Conservation (phyloP, 2,888 invertebrate genomes). For the Lordiphosa andalusiaca region DNA sequence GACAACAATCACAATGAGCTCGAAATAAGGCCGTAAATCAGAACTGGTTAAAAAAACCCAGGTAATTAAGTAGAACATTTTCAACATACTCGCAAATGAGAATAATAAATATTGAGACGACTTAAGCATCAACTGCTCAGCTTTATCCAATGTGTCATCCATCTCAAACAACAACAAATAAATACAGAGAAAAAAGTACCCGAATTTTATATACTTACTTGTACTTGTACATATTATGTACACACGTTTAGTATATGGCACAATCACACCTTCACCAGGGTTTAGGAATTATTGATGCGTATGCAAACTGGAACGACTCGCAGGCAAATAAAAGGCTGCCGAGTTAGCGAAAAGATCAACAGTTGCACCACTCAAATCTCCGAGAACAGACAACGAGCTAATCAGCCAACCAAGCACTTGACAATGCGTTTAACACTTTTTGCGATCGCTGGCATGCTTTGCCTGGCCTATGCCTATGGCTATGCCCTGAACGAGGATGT, state of each 20-base stretch:
- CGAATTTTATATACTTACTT: no score
- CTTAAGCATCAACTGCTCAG: no score
- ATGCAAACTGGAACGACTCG: conserved; percentile 34
- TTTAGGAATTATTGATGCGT: conserved; percentile 29
- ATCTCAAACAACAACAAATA: no score
- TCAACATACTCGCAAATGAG: no score
- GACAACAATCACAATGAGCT: no score
- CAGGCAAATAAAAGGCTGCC: conserved; percentile 40
- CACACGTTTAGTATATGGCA: background rate
- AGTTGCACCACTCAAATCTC: conserved; percentile 37
- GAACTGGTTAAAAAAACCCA: no score
- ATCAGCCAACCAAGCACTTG: background rate
- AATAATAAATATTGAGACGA: no score
- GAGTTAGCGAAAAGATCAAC: conserved; percentile 9
- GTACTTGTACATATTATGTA: background rate
- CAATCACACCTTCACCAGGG: background rate
- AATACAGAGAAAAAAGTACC: no score
- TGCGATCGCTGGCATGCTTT: conserved; percentile 34
- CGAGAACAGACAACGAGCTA: background rate
- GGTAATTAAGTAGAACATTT: no score
- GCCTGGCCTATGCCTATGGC: conserved; percentile 27
- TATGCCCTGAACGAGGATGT: conserved; percentile 20
- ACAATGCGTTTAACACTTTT: conserved; percentile 48
- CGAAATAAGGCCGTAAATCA: no score
- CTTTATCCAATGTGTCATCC: no score